phyloP scores from a whole-genome alignment of 1,140 invertebrate genomes.

The Neotoxoptera formosana region DNA sequence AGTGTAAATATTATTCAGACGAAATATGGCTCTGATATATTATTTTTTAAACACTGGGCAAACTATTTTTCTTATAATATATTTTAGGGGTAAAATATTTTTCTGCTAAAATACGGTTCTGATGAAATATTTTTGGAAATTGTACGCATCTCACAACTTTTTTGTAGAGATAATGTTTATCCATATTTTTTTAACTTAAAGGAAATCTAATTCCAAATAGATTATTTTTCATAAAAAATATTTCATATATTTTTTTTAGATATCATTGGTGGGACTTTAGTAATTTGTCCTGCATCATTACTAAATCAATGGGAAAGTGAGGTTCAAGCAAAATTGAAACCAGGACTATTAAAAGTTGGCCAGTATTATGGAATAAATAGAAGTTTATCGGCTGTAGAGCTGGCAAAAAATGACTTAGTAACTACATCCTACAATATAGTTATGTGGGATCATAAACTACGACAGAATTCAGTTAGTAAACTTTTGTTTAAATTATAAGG shows the following conservation, averaged over 20 bases:
- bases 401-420: background rate
- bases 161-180: no score
- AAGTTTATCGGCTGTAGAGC: conserved; percentile 69
- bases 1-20: no score
- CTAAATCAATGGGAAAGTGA: conserved; percentile 89
- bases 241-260: background rate
- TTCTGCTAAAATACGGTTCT: no score
- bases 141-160: no score
- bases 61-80: no score
- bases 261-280: conserved; percentile 76
- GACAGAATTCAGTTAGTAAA: background rate
- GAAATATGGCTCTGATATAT: no score
- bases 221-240: no score
- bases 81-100: no score
- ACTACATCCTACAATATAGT: conserved; percentile 3
- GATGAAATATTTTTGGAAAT: no score
- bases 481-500: background rate
- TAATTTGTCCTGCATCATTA: conserved; percentile 88
- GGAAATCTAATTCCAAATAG: no score
- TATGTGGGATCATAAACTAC: conserved; percentile 21
- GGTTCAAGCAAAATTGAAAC: conserved; percentile 72
- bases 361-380: conserved; percentile 85
- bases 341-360: conserved; percentile 70
- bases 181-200: no score
- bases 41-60: no score